Evolutionary conservation across 2,113 vertebrate genomes (phyloP), one percentile per base, ranked within the genome.

Genomic region (Cyprinodon tularosa): DNA sequence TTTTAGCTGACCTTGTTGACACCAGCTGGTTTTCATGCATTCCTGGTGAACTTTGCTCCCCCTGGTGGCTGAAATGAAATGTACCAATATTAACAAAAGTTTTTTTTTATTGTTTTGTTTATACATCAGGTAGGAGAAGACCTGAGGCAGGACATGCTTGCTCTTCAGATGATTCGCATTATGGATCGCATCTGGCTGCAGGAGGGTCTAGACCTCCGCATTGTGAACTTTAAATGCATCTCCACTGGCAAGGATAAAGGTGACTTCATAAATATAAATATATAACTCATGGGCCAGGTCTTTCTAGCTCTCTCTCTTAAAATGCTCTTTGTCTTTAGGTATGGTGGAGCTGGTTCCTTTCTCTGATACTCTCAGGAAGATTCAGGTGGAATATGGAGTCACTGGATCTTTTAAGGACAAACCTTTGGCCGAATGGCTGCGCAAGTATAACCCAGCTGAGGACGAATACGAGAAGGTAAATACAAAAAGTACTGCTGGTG

Each of bases 121-220:
- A 22, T 62, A 15, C 2, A 8, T 62, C 83, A 99, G 98, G 97
- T 98, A 68, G 98, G 98, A 69, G 98, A 99, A 87, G 98, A 99
- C 91, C 90, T 99, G 84, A 94, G 98, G 42, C 98, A 99, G 93
- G 98, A 99, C 92, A 99, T 99, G 98, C 84, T 99, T 87, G 97
- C 98, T 57, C 95, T 99, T 50, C 98, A 99, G 90, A 98, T 99
- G 97, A 99, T 99, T 90, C 97, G 96, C 73, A 97, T 99, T 68
- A 99, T 99, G 98, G 98, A 99, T 90, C 97, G 98, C 78, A 96
- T 99, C 83, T 99, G 98, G 98, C 94, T 98, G 82, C 97, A 98
- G 89, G 98, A 98, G 82, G 98, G 98, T 1, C 93, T 99, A 76
- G 98, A 99, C 91, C 93, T 99, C 45, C 96, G 98, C 62, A 99